A percentile compares a stretch with the other conserved stretches of the same genome.
phyloP scores from a whole-genome alignment of 1,140 invertebrate species.

The Stegodyphus mimosarum region DNA sequence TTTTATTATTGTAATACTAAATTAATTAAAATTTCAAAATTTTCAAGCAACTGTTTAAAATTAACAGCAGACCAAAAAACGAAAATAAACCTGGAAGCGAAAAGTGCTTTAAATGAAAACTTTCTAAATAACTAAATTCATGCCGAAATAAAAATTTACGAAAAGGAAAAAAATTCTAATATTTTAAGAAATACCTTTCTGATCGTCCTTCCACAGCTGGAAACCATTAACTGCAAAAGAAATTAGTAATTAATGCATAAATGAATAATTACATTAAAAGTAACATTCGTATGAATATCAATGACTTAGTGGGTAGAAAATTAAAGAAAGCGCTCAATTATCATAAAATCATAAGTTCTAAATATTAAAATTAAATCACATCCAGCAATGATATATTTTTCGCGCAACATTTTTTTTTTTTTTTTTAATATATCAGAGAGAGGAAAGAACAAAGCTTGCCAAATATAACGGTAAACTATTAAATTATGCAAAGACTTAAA shows the following conservation, averaged over 20 bases:
- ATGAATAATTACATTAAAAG: not conserved
- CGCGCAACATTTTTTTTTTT: not conserved
- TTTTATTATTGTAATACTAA: too few relatives aligned
- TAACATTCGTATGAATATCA: not conserved
- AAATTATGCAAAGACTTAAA: not conserved
- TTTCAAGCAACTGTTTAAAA: not conserved
- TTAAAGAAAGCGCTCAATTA: not conserved
- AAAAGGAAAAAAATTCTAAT: not conserved
- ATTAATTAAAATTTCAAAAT: too few relatives aligned
- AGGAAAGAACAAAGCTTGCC: constrained; percentile 3
- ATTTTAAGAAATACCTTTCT: constrained; percentile 40
- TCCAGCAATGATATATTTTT: not conserved
- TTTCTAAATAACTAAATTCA: too few relatives aligned
- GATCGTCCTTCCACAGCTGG: constrained; percentile 53
- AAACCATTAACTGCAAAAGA: constrained; percentile 57
- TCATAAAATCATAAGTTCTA: not conserved
- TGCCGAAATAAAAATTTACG: not conserved
- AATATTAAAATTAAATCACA: not conserved
- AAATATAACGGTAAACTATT: constrained; percentile 3
- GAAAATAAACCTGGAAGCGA: not conserved
- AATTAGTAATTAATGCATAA: not conserved
- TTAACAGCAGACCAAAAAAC: not conserved
- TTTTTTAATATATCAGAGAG: not conserved
- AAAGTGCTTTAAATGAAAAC: not conserved
- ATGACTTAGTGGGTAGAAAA: not conserved